These are phyloP conservation scores for Phengaris alcon DNA, from an alignment of 2,888 invertebrate species.

Conservation along the genomic window DNA sequence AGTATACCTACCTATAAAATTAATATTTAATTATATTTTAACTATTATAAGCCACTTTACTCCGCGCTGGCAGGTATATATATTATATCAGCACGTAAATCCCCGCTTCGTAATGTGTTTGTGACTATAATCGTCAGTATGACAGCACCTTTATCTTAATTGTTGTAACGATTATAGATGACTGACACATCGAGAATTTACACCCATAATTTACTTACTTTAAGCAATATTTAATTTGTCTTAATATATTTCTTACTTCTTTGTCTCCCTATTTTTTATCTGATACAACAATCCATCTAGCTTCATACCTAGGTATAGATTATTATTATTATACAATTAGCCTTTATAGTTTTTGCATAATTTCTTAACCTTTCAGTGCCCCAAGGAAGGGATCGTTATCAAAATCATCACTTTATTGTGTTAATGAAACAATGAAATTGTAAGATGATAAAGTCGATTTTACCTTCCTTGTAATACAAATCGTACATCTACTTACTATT, in stretches of 20 bases:
- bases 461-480: neutral
- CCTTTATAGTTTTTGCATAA: neutral
- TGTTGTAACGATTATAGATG: slow-evolving; percentile 52
- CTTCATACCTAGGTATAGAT: neutral
- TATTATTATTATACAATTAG: neutral
- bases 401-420: slow-evolving; percentile 17
- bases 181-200: slow-evolving; percentile 14
- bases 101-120: slow-evolving; percentile 30
- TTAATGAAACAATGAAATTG: slow-evolving; percentile 10
- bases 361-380: neutral
- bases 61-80: neutral
- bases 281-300: neutral
- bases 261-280: no score
- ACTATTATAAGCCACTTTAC: neutral
- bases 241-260: neutral
- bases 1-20: neutral
- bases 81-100: slow-evolving; percentile 31
- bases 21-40: neutral
- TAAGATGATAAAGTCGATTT: neutral
- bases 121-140: slow-evolving; percentile 47
- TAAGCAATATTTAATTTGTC: neutral
- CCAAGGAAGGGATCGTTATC: slow-evolving; percentile 3
- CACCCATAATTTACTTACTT: neutral
- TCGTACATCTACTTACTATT: neutral
- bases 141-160: slow-evolving; percentile 56